Conservation (phyloP, 2,888 invertebrate genomes). For the Cybosia mesomella region DNA sequence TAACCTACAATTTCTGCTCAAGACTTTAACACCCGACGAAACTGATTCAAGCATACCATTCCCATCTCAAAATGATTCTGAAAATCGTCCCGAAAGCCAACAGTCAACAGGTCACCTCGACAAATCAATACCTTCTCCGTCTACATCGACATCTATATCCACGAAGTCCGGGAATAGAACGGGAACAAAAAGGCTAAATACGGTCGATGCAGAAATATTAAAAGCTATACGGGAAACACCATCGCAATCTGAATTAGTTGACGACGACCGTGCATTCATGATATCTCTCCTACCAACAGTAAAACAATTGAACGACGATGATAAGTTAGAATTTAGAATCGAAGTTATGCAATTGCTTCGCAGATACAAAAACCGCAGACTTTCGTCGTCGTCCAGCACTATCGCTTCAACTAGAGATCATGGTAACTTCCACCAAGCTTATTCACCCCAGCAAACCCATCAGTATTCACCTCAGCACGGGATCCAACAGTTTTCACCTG, state of each 20-base stretch:
- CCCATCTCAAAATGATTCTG: conserved; percentile 24
- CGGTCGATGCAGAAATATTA: conserved; percentile 23
- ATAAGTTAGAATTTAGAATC: no score
- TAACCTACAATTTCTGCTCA: conserved; percentile 12
- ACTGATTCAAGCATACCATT: conserved; percentile 27
- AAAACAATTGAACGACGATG: conserved; percentile 24
- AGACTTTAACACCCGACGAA: conserved; percentile 26
- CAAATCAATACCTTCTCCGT: conserved; percentile 27
- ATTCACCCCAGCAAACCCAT: no score
- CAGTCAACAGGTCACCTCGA: conserved; percentile 22
- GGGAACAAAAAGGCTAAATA: conserved; percentile 31
- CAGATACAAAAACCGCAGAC: background rate
- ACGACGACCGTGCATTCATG: conserved; percentile 26
- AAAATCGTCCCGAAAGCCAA: conserved; percentile 28
- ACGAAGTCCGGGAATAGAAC: conserved; percentile 3
- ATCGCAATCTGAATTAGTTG: conserved; percentile 32
- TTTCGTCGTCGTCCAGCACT: no score
- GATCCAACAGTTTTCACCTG: no score
- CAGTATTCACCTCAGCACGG: no score
- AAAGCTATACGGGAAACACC: conserved; percentile 22
- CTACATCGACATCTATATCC: conserved; percentile 21
- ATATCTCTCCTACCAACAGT: conserved; percentile 26
- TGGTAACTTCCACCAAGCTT: no score
- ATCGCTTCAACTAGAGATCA: no score
- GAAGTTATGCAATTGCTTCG: no score